These are phyloP conservation scores for Pentalonia nigronervosa DNA, from an alignment of 1,140 invertebrate genomes.

Conservation along the genomic window DNA sequence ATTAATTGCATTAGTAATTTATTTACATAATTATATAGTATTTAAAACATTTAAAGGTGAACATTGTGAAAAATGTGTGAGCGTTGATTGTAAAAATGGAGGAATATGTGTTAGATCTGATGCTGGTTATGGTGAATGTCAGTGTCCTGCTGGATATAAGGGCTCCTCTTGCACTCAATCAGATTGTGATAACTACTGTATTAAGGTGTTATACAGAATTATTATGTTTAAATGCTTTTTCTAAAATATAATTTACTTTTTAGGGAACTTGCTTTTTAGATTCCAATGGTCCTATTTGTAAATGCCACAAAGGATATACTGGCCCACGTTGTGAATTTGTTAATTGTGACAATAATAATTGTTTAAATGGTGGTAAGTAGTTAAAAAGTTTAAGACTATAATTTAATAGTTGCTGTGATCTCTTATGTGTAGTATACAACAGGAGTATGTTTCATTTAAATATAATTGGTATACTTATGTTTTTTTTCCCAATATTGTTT, in stretches of 20 bases:
- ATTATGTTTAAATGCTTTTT: slow-evolving; percentile 22
- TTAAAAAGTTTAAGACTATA: background rate
- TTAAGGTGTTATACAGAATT: slow-evolving; percentile 54
- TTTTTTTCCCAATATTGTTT: background rate
- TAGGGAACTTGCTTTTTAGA: slow-evolving; percentile 62
- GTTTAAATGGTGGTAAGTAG: slow-evolving; percentile 67
- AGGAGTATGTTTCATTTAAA: background rate
- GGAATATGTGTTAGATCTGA: slow-evolving; percentile 63
- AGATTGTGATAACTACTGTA: slow-evolving; percentile 64
- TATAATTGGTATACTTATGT: background rate
- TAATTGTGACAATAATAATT: slow-evolving; percentile 66
- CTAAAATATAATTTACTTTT: slow-evolving; percentile 53
- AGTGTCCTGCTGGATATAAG: slow-evolving; percentile 64
- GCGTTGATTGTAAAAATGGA: slow-evolving; percentile 64
- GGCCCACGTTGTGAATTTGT: slow-evolving; percentile 70
- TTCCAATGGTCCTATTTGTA: slow-evolving; percentile 64
- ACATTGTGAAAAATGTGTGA: slow-evolving; percentile 63
- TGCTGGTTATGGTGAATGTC: slow-evolving; percentile 62
- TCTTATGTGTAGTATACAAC: background rate
- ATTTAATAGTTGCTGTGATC: background rate
- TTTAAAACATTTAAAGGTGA: slow-evolving; percentile 59
- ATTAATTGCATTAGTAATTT: background rate
- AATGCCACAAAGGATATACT: slow-evolving; percentile 65
- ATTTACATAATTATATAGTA: slow-evolving; percentile 15
- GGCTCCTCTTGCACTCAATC: slow-evolving; percentile 65